phyloP scores from a whole-genome alignment of 2,888 invertebrate genomes.

The Antheraea assamensis region DNA sequence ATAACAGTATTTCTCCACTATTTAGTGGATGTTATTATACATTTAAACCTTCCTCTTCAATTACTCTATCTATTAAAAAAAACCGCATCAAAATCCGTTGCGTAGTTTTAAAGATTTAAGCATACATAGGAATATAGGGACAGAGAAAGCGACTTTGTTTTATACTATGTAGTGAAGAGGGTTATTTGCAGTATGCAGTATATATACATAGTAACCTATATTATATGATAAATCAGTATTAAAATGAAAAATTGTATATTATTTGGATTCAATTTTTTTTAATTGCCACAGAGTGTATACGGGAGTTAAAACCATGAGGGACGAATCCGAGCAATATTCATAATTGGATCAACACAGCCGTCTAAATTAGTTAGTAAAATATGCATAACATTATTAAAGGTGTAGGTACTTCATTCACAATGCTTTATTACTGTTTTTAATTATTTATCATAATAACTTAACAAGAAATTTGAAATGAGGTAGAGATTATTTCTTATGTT shows the following conservation, averaged over 20 bases:
- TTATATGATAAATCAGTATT: not conserved
- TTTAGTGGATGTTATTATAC: too few relatives aligned
- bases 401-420: conserved; percentile 43
- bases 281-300: conserved; percentile 49
- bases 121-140: too few relatives aligned
- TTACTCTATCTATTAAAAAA: too few relatives aligned
- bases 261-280: conserved; percentile 25
- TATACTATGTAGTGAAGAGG: too few relatives aligned
- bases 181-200: not conserved
- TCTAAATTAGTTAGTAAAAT: conserved; percentile 70
- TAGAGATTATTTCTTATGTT: not conserved
- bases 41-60: too few relatives aligned
- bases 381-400: conserved; percentile 63
- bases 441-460: conserved; percentile 42
- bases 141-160: too few relatives aligned
- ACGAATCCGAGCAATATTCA: conserved; percentile 44
- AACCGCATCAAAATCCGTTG: too few relatives aligned
- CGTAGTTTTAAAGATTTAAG: too few relatives aligned
- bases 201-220: not conserved
- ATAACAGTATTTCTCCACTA: too few relatives aligned
- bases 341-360: conserved; percentile 65
- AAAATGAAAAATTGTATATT: not conserved
- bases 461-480: not conserved
- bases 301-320: conserved; percentile 48
- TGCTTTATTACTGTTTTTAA: conserved; percentile 55